These are phyloP conservation scores for Sebastes alutus DNA, from an alignment of 2,797 vertebrate species.

Conservation along the genomic window DNA sequence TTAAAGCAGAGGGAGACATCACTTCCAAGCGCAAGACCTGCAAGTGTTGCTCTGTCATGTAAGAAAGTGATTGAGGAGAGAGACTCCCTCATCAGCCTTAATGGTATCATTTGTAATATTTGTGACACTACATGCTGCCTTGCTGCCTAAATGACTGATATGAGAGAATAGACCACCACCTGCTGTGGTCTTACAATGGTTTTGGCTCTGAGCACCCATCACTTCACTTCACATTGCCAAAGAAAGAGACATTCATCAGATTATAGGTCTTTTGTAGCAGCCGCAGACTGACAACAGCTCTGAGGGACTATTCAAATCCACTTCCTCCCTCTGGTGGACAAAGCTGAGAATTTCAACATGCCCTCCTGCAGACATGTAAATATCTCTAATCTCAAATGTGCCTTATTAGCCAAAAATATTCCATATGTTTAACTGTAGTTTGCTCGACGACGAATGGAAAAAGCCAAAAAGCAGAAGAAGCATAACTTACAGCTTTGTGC, in stretches of 20 bases:
- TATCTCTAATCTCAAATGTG: background rate
- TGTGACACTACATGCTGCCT: background rate
- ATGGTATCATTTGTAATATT: background rate
- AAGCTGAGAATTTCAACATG: slow-evolving; percentile 28
- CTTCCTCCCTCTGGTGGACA: slow-evolving; percentile 67
- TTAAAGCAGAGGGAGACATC: slow-evolving; percentile 17
- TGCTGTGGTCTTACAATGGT: background rate
- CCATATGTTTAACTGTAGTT: background rate
- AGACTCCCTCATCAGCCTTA: background rate
- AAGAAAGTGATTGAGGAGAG: slow-evolving; percentile 19
- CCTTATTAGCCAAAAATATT: background rate
- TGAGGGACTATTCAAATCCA: slow-evolving; percentile 25
- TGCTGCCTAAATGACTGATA: background rate
- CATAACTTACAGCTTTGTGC: background rate
- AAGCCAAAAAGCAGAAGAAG: background rate
- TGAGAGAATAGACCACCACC: background rate
- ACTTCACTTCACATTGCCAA: slow-evolving; percentile 16
- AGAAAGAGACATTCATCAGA: slow-evolving; percentile 1
- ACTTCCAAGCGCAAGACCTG: slow-evolving; percentile 69
- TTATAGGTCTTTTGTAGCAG: background rate
- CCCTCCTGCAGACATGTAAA: background rate
- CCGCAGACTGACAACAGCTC: background rate
- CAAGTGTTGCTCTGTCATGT: slow-evolving; percentile 82
- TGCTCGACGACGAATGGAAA: background rate
- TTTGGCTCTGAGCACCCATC: background rate